A percentile compares a stretch with the other conserved stretches of the same genome.
Evolutionary conservation across 2,888 invertebrate species (phyloP).

Genomic region (Cryptus viduatorius): DNA sequence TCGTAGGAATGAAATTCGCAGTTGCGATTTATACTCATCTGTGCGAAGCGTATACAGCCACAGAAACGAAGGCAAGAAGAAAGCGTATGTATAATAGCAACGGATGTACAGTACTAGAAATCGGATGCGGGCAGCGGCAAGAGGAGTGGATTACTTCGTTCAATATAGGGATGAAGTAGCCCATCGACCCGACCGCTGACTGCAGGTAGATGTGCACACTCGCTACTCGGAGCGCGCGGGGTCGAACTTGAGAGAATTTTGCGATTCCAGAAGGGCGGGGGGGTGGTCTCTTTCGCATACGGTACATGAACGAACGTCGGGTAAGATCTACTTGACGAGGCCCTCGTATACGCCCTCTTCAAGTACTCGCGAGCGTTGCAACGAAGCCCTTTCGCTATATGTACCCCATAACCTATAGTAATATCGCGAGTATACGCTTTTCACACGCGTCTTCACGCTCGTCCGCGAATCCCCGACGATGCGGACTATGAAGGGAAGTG

Average conservation of each 20-base stretch:
- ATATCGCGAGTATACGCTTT: constrained; percentile 45
- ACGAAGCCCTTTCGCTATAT: constrained; percentile 28
- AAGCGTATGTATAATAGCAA: neutral
- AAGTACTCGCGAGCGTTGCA: constrained; percentile 52
- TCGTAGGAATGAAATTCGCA: too few species aligned
- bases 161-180: constrained; percentile 59
- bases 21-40: too few species aligned
- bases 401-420: constrained; percentile 40
- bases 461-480: constrained; percentile 11
- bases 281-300: constrained; percentile 27
- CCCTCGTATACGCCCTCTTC: constrained; percentile 62
- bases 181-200: constrained; percentile 49
- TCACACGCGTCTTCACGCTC: constrained; percentile 60
- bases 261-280: constrained; percentile 42
- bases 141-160: constrained; percentile 47
- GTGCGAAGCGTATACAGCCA: too few species aligned
- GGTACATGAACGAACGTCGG: constrained; percentile 34
- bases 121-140: neutral
- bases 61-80: neutral
- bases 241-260: constrained; percentile 62
- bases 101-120: too few species aligned
- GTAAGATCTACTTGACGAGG: constrained; percentile 63
- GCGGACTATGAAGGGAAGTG: constrained; percentile 7
- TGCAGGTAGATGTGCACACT: constrained; percentile 40
- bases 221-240: constrained; percentile 41